These are phyloP conservation scores for Actinopyga echinites DNA, from an alignment of 53 echinoderm and acorn worm genomes.

Conservation along the genomic window DNA sequence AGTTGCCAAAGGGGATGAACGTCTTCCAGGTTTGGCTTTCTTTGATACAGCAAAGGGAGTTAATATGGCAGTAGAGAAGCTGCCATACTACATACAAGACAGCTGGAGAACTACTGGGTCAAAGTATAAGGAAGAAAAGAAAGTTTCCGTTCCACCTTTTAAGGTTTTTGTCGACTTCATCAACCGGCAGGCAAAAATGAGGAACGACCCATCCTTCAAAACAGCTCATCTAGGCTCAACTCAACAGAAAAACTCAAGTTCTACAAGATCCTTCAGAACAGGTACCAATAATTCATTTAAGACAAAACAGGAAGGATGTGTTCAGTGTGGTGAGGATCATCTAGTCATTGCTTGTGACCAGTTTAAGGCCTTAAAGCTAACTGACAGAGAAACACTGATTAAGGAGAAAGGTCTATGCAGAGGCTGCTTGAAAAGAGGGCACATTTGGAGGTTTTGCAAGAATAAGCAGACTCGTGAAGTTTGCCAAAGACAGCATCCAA, in stretches of 20 bases:
- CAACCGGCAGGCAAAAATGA: background rate
- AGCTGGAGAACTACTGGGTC: background rate
- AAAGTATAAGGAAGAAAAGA: conserved; percentile 25
- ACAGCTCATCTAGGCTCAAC: background rate
- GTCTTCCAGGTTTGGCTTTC: conserved; percentile 5
- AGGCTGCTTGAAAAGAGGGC: background rate
- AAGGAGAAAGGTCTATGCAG: background rate
- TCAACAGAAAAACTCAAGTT: background rate
- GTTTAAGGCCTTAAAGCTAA: background rate
- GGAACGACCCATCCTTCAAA: conserved; percentile 1
- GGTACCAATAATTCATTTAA: background rate
- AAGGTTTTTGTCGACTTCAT: background rate
- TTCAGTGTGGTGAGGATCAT: background rate
- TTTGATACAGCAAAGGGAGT: background rate
- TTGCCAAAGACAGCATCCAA: conserved; percentile 30
- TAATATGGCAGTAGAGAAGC: background rate
- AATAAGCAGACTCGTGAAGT: background rate
- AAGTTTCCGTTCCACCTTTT: conserved; percentile 24
- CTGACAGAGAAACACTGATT: conserved; percentile 1
- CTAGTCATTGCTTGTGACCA: background rate
- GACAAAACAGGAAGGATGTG: background rate
- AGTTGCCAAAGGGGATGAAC: conserved; percentile 13
- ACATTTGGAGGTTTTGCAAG: background rate
- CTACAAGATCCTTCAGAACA: background rate
- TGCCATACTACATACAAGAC: conserved; percentile 10